phyloP scores from a whole-genome alignment of 2,888 invertebrate genomes.

The Eueremaeus valkanovi region DNA sequence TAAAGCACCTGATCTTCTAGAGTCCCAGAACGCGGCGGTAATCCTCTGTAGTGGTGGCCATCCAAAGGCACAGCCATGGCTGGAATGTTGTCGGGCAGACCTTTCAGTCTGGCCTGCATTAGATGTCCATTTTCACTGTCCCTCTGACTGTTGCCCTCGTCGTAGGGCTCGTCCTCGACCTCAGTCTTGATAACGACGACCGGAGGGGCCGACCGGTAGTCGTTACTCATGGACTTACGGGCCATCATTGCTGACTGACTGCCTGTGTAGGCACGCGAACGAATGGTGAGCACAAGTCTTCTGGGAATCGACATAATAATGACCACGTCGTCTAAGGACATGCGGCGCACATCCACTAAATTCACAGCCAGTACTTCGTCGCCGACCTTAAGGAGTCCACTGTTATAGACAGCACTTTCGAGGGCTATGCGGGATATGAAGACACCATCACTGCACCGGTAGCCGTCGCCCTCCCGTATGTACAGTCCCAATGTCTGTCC shows the following conservation, averaged over 20 bases:
- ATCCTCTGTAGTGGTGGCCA: conserved; percentile 40
- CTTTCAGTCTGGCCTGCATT: conserved; percentile 47
- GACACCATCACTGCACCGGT: conserved; percentile 88
- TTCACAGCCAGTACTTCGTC: conserved; percentile 98
- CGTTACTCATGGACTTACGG: conserved; percentile 47
- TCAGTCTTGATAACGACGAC: conserved; percentile 84
- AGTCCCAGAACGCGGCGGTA: conserved; percentile 44
- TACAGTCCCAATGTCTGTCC: conserved; percentile 97
- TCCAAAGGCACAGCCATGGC: conserved; percentile 45
- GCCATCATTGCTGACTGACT: conserved; percentile 32
- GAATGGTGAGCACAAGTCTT: conserved; percentile 85
- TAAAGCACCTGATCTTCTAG: conserved; percentile 46
- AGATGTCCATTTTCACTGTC: conserved; percentile 49
- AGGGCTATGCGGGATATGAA: conserved; percentile 95
- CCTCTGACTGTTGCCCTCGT: conserved; percentile 47
- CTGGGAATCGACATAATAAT: conserved; percentile 99
- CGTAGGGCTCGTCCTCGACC: conserved; percentile 67
- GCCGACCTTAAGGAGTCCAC: conserved; percentile 90
- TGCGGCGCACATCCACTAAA: conserved; percentile 92
- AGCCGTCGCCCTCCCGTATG: conserved; percentile 98
- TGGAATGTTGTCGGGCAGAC: conserved; percentile 47
- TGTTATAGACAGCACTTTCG: conserved; percentile 94
- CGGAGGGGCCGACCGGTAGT: conserved; percentile 61
- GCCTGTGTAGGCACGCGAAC: conserved; percentile 58
- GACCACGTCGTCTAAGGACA: conserved; percentile 98